phyloP scores from a whole-genome alignment of 1,140 invertebrate species.

The Argopecten irradians region DNA sequence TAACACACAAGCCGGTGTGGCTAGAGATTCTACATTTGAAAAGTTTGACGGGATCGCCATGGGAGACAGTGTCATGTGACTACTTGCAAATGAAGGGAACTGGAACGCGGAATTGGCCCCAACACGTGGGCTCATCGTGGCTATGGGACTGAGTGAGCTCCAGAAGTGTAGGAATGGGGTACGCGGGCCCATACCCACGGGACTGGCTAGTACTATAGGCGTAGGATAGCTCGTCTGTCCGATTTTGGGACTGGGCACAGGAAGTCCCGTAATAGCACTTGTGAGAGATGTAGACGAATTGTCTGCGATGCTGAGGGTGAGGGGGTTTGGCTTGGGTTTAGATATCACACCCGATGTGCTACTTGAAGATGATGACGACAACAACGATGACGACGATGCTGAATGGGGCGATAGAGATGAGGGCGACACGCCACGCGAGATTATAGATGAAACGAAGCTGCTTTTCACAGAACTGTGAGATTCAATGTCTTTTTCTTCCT shows the following conservation, averaged over 20 bases:
- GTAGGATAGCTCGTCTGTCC: constrained; percentile 55
- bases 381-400: constrained; percentile 35
- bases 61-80: constrained; percentile 62
- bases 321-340: constrained; percentile 64
- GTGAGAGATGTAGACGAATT: constrained; percentile 32
- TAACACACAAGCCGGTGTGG: constrained; percentile 52
- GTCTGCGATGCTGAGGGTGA: constrained; percentile 45
- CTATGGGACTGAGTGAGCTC: constrained; percentile 70
- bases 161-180: constrained; percentile 71
- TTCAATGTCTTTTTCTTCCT: background rate
- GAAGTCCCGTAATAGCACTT: constrained; percentile 29
- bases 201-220: constrained; percentile 66
- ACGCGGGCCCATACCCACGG: constrained; percentile 59
- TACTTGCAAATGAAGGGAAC: constrained; percentile 65
- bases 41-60: constrained; percentile 49
- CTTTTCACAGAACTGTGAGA: constrained; percentile 30
- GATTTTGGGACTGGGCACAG: constrained; percentile 50
- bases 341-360: background rate
- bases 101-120: constrained; percentile 64
- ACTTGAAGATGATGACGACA: constrained; percentile 10
- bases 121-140: constrained; percentile 67
- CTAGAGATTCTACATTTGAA: constrained; percentile 49
- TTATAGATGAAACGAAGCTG: constrained; percentile 2
- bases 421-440: background rate
- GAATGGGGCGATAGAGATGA: constrained; percentile 32